These are phyloP conservation scores for Hystrix brachyura DNA, from an alignment of 2,113 vertebrate species.

Conservation along the genomic window DNA sequence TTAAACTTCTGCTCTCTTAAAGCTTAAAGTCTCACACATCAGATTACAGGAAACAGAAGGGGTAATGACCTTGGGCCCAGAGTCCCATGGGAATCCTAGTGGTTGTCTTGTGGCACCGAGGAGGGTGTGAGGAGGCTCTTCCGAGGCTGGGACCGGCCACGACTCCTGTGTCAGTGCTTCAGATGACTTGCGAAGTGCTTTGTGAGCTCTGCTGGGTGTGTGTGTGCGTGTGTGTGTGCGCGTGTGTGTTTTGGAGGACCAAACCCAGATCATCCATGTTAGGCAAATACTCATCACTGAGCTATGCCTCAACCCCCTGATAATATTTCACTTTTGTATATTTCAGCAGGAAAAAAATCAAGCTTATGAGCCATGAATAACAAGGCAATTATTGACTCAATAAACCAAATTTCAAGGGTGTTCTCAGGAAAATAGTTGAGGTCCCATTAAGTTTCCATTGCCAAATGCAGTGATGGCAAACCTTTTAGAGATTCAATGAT, in stretches of 20 bases:
- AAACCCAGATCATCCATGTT: background rate
- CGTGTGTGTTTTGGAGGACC: background rate
- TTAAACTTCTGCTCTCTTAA: background rate
- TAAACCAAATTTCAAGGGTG: background rate
- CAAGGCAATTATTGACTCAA: background rate
- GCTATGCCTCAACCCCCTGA: background rate
- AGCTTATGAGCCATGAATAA: constrained; percentile 17
- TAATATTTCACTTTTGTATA: background rate
- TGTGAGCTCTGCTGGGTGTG: background rate
- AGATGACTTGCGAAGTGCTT: background rate
- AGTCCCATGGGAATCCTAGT: background rate
- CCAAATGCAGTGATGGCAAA: background rate
- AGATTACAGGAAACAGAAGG: background rate
- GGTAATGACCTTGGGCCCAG: background rate
- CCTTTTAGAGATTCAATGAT: background rate
- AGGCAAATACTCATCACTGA: background rate
- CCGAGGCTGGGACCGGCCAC: background rate
- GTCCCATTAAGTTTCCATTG: background rate
- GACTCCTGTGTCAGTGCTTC: background rate
- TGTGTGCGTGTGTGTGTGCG: background rate
- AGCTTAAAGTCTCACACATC: background rate
- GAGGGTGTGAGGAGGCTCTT: background rate
- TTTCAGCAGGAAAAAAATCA: constrained; percentile 32
- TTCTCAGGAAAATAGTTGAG: background rate
- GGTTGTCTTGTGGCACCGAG: background rate